Evolutionary conservation across 2,888 invertebrate species (phyloP), one percentile per base, ranked within the genome.

Genomic region (Drosophila greeni): DNA sequence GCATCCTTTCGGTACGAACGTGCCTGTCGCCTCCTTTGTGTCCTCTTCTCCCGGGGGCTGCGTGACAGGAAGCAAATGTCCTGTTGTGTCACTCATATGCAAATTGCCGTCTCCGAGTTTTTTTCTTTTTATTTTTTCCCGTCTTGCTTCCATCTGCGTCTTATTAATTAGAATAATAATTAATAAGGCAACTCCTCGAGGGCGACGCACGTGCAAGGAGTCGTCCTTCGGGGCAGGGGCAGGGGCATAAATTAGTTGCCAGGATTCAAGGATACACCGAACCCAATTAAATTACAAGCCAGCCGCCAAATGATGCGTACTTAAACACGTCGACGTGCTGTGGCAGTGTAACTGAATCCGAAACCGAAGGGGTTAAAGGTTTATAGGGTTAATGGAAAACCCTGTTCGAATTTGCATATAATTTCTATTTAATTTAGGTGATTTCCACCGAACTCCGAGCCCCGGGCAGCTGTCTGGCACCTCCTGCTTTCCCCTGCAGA

Each of bases 81-180:
- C 82, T 85, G 82, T 77, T 77, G 82, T 85, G 82, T 83, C 82
- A 82, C 82, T 85, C 84, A 85, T 82, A 82, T 82, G 85, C 84
- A 82, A 82, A 82, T 85, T 85, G 77, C 66, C 74, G 68, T 72
- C 34, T 24, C 76, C 65, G 70, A 26, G 49, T 56, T 56, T 66
- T 56, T 66, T 65, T 52, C 66, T 55, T 56, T 36, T 48, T 51
- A 24, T 55, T 47, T 45, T 16, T 45, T 16, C 37, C 42, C 23
- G 48, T 16, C 31, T 49, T 18, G 31, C 71, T 31, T 57, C 52
- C 79, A 49, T 48, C 69, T 69, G 51, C 74, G 73, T 66, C 78
- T 66, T 83, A 81, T 78, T 82, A 82, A 82, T 82, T 83, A 82
- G 85, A 82, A 82, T 85, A 81, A 82, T 85, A 82, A 82, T 85